A percentile compares a stretch with the other conserved stretches of the same genome.
phyloP scores from a whole-genome alignment of 2,797 vertebrate species.

The Gephyroberyx darwinii region DNA sequence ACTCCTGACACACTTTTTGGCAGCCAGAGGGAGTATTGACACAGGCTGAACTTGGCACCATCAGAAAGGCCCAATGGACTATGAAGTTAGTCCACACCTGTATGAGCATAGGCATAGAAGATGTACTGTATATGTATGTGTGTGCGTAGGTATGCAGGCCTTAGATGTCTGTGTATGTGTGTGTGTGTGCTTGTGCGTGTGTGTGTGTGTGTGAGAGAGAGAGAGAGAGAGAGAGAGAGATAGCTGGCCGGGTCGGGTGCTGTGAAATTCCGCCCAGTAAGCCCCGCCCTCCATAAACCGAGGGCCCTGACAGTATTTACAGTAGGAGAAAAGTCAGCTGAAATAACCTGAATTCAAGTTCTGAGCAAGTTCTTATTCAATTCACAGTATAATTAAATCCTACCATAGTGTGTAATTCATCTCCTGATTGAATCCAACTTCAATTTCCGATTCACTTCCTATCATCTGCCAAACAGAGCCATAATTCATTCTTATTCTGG shows the following conservation, averaged over 20 bases:
- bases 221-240: conserved; percentile 38
- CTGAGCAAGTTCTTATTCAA: conserved; percentile 33
- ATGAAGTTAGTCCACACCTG: conserved; percentile 62
- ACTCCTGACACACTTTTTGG: conserved; percentile 59
- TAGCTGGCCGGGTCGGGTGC: conserved; percentile 52
- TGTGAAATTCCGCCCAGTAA: conserved; percentile 74
- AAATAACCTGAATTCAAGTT: conserved; percentile 34
- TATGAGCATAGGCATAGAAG: conserved; percentile 53
- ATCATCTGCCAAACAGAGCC: conserved; percentile 67
- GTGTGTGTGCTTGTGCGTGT: conserved; percentile 22
- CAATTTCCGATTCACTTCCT: conserved; percentile 54
- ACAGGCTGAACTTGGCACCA: conserved; percentile 54
- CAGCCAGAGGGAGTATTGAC: conserved; percentile 50
- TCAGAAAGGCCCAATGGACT: conserved; percentile 48
- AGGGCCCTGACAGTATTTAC: conserved; percentile 39
- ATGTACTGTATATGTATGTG: conserved; percentile 55
- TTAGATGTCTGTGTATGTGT: conserved; percentile 52
- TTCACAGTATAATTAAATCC: conserved; percentile 42
- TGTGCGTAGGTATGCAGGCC: conserved; percentile 46
- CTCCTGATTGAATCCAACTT: conserved; percentile 47
- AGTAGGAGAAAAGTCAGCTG: conserved; percentile 22
- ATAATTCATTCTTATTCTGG: conserved; percentile 68
- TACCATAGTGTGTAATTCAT: conserved; percentile 33
- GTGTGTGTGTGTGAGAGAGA: neutral
- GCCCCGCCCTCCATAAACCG: conserved; percentile 58